Evolutionary conservation across 37 sponge, comb jelly and placozoan species (phyloP).

Genomic region (Crambe crambe): DNA sequence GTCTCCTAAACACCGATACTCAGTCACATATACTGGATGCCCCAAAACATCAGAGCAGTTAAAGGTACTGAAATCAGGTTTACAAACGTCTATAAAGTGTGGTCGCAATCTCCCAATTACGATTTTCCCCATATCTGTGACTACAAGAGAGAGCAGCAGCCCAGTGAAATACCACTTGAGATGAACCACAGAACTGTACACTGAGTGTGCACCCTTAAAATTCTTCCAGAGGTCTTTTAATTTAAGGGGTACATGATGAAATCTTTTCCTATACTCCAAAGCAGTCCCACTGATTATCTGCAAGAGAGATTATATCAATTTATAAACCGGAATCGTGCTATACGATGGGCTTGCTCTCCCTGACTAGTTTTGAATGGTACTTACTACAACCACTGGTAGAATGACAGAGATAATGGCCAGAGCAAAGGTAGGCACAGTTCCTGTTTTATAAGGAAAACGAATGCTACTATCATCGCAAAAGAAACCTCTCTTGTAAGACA

Average conservation of each 20-base stretch:
- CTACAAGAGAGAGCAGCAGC: conserved; percentile 29
- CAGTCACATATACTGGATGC: conserved; percentile 31
- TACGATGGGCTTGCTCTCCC: no score
- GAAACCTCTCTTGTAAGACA: conserved; percentile 37
- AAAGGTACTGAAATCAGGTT: conserved; percentile 61
- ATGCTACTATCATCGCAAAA: conserved; percentile 69
- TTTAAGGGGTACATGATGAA: no score
- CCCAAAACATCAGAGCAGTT: conserved; percentile 64
- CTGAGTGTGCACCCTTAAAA: no score
- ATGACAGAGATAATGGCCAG: not conserved
- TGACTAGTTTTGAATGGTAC: no score
- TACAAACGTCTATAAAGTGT: conserved; percentile 56
- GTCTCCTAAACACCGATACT: conserved; percentile 27
- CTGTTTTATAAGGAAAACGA: conserved; percentile 35
- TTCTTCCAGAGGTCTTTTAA: no score
- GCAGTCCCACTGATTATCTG: no score
- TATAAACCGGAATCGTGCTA: no score
- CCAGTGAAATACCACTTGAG: conserved; percentile 16
- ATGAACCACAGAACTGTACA: no score
- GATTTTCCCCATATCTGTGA: conserved; percentile 57
- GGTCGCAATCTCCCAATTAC: conserved; percentile 61
- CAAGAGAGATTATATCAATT: no score
- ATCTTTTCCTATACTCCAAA: no score
- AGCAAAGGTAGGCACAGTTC: conserved; percentile 24
- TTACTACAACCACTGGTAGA: not conserved